Percentiles rank a stretch among this genome's conserved stretches.
phyloP scores from a whole-genome alignment of 2,888 invertebrate species.

The Diachrysia chrysitis region DNA sequence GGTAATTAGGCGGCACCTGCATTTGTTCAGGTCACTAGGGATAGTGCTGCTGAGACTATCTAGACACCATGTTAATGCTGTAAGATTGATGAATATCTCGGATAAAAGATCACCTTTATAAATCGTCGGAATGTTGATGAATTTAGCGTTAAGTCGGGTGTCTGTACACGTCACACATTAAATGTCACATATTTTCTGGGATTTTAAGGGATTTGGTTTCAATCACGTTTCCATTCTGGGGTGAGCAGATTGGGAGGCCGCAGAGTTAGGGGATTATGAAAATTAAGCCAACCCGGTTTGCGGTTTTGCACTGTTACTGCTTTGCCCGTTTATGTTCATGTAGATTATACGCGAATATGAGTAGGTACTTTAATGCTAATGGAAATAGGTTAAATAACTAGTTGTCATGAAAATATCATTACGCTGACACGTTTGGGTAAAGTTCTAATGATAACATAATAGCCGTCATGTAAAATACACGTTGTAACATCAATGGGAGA shows the following conservation, averaged over 20 bases:
- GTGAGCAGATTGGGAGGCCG: slow-evolving; percentile 10
- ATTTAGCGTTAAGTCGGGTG: slow-evolving; percentile 50
- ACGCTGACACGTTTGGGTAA: background rate
- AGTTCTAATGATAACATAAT: background rate
- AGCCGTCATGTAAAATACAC: background rate
- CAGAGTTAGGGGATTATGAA: slow-evolving; percentile 11
- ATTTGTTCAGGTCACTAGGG: slow-evolving; percentile 83
- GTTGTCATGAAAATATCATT: background rate
- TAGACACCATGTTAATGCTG: slow-evolving; percentile 81
- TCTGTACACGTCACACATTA: slow-evolving; percentile 32
- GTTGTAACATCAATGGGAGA: background rate
- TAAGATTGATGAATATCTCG: slow-evolving; percentile 80
- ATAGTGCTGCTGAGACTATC: slow-evolving; percentile 80
- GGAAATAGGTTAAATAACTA: slow-evolving; percentile 10
- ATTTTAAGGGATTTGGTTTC: slow-evolving; percentile 51
- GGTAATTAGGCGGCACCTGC: slow-evolving; percentile 86
- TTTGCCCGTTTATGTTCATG: slow-evolving; percentile 3
- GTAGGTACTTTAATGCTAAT: slow-evolving; percentile 6
- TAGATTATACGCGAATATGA: slow-evolving; percentile 8
- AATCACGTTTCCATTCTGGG: slow-evolving; percentile 44
- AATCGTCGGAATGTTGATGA: slow-evolving; percentile 54
- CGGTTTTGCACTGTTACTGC: slow-evolving; percentile 7
- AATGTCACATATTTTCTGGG: slow-evolving; percentile 47
- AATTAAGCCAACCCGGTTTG: slow-evolving; percentile 7
- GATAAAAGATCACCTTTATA: slow-evolving; percentile 60